phyloP scores from a whole-genome alignment of 1,140 invertebrate species.

The Colletes gigas region DNA sequence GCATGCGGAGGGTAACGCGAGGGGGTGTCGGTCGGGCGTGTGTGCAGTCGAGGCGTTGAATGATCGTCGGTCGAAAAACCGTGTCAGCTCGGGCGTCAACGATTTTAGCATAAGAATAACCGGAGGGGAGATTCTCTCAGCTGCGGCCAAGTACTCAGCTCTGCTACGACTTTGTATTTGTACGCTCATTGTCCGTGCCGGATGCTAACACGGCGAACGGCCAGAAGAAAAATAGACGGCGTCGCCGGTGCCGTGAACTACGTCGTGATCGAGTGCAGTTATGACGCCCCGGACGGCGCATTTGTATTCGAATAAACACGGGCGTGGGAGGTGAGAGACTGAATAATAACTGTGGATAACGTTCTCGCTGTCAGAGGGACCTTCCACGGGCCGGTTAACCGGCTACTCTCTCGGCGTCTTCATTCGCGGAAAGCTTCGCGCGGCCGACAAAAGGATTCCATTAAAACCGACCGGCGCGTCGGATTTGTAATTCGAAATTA shows the following conservation, averaged over 20 bases:
- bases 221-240: constrained; percentile 63
- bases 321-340: constrained; percentile 65
- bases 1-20: constrained; percentile 35
- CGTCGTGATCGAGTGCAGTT: constrained; percentile 66
- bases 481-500: constrained; percentile 24
- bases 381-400: constrained; percentile 6
- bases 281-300: constrained; percentile 62
- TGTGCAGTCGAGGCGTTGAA: constrained; percentile 43
- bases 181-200: constrained; percentile 55
- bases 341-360: constrained; percentile 66
- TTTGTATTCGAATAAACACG: constrained; percentile 66
- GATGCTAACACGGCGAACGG: constrained; percentile 48
- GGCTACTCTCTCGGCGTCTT: constrained; percentile 50
- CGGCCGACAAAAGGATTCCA: not conserved
- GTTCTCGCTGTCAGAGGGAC: constrained; percentile 55
- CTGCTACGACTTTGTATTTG: constrained; percentile 31
- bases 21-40: constrained; percentile 6
- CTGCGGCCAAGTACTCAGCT: constrained; percentile 7
- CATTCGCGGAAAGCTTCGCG: constrained; percentile 46
- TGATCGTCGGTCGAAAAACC: constrained; percentile 52
- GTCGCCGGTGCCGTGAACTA: constrained; percentile 53
- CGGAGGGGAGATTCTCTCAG: not conserved
- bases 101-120: constrained; percentile 66
- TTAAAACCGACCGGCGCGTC: constrained; percentile 1
- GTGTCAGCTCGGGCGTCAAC: constrained; percentile 59